Conservation (phyloP, 2,797 vertebrate genomes). For the Chloroceryle amazona region DNA sequence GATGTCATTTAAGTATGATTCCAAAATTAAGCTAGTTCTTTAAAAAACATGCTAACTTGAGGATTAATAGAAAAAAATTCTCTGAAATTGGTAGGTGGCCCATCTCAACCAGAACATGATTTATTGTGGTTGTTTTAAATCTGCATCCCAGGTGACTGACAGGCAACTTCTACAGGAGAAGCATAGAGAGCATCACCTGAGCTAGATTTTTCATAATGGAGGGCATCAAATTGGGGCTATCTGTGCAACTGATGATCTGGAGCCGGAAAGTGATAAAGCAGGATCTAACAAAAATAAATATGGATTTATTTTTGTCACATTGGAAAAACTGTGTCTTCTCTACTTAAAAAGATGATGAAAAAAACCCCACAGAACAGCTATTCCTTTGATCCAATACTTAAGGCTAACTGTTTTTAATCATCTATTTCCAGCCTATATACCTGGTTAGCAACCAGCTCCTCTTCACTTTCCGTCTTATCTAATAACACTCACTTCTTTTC, state of each 20-base stretch:
- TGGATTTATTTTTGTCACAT: neutral
- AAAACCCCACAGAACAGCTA: neutral
- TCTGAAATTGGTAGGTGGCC: neutral
- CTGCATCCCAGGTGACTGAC: neutral
- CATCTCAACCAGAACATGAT: neutral
- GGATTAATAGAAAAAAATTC: neutral
- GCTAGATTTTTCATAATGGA: neutral
- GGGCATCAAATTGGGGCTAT: neutral
- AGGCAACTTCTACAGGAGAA: neutral
- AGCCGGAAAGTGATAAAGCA: neutral
- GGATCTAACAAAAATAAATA: neutral
- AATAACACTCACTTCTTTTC: neutral
- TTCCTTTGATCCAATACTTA: neutral
- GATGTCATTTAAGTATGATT: neutral
- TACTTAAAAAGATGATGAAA: neutral
- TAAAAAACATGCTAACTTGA: neutral
- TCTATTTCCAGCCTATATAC: neutral
- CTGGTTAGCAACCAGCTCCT: conserved; percentile 32
- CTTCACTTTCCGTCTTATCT: neutral
- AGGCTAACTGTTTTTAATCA: neutral
- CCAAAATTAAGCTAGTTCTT: neutral
- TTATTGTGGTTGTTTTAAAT: neutral
- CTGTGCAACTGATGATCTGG: neutral
- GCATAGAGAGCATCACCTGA: neutral
- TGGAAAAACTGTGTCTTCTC: neutral